Conservation (phyloP, 53 echinoderm and acorn worm species). For the Paracentrotus lividus region DNA sequence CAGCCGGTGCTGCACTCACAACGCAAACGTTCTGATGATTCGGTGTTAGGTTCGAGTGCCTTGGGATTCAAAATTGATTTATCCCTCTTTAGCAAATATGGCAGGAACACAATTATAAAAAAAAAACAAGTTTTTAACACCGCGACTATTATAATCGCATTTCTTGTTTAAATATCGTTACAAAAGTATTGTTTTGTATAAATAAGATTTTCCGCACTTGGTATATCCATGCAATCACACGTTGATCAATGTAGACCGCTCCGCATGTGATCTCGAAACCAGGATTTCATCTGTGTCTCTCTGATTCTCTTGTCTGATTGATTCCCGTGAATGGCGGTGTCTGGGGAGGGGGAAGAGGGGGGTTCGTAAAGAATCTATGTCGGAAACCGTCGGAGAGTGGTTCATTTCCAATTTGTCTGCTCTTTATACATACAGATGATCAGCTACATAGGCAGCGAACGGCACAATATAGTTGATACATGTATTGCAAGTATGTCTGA, state of each 20-base stretch:
- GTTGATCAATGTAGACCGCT: not conserved
- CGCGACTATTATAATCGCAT: not conserved
- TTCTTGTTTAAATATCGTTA: not conserved
- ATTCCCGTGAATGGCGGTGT: not conserved
- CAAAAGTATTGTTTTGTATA: not conserved
- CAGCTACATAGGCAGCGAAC: not conserved
- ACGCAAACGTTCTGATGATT: not conserved
- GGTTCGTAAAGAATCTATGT: not conserved
- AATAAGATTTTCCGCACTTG: not conserved
- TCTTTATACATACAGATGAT: not conserved
- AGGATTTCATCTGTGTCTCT: not conserved
- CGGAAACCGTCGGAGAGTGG: not conserved
- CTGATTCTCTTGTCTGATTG: not conserved
- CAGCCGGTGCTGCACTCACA: not conserved
- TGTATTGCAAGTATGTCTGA: not conserved
- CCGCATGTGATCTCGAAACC: constrained; percentile 1
- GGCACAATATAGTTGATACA: too few species aligned
- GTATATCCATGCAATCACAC: not conserved
- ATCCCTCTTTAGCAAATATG: not conserved
- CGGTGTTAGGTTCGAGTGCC: too few species aligned
- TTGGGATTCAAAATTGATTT: not conserved
- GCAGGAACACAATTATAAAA: not conserved
- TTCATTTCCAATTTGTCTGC: not conserved
- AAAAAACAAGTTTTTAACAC: not conserved
- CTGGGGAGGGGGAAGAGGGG: not conserved